phyloP scores from a whole-genome alignment of 2,113 vertebrate genomes.

The Podarcis raffonei region DNA sequence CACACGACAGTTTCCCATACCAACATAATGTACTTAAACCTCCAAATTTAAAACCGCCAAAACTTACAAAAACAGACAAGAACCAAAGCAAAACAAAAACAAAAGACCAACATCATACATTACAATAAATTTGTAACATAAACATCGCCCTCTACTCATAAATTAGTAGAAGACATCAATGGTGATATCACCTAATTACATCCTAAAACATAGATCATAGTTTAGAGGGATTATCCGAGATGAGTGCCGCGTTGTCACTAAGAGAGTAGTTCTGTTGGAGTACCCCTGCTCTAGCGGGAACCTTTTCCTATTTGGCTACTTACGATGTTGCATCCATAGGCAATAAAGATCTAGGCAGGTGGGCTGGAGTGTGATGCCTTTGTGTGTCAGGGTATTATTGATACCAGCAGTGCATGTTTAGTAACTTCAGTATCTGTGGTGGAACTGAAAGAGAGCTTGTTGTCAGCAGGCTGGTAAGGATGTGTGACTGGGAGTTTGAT shows the following conservation, averaged over 20 bases:
- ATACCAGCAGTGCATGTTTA: not conserved
- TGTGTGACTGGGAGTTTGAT: not conserved
- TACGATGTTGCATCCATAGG: not conserved
- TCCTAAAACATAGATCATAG: no score
- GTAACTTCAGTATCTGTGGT: not conserved
- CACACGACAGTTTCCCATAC: no score
- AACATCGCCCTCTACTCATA: no score
- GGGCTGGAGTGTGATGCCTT: not conserved
- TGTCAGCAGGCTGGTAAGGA: not conserved
- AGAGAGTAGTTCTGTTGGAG: not conserved
- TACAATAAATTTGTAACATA: no score
- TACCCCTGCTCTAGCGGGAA: not conserved
- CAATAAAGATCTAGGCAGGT: not conserved
- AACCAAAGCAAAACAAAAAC: no score
- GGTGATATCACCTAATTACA: no score
- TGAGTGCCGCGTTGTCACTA: not conserved
- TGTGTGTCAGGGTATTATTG: not conserved
- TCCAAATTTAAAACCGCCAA: no score
- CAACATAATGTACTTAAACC: no score
- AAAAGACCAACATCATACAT: no score
- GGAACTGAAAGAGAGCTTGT: not conserved
- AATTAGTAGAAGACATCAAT: no score
- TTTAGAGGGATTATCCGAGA: no score
- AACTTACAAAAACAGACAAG: no score
- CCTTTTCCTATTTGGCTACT: not conserved